phyloP scores from a whole-genome alignment of 2,888 invertebrate genomes.

The Caenorhabditis becei region DNA sequence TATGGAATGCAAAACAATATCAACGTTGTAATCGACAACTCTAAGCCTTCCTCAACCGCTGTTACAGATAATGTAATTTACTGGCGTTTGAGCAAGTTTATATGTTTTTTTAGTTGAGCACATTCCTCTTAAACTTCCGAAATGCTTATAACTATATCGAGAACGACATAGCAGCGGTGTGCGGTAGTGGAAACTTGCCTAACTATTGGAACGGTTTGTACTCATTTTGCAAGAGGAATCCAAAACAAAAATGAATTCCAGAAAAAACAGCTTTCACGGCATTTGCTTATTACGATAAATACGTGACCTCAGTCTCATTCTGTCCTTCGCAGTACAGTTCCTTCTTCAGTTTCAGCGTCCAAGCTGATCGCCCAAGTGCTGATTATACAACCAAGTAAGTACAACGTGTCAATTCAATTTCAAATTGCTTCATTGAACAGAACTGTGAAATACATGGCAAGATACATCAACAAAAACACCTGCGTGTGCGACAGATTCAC shows the following conservation, averaged over 20 bases:
- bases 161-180: slow-evolving; percentile 18
- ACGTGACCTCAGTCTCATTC: not conserved
- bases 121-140: slow-evolving; percentile 14
- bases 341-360: not conserved
- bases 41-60: not conserved
- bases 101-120: slow-evolving; percentile 20
- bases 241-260: too few species aligned
- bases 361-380: not conserved
- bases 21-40: slow-evolving; percentile 32
- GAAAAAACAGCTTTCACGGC: slow-evolving; percentile 32
- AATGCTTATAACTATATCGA: slow-evolving; percentile 37
- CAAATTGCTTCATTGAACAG: not conserved
- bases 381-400: slow-evolving; percentile 20
- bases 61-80: slow-evolving; percentile 4
- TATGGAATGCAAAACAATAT: slow-evolving; percentile 42
- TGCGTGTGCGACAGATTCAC: slow-evolving; percentile 31
- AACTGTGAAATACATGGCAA: slow-evolving; percentile 1
- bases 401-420: not conserved
- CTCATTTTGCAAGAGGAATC: too few species aligned
- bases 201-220: slow-evolving; percentile 30
- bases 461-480: slow-evolving; percentile 21
- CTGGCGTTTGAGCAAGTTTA: not conserved
- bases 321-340: slow-evolving; percentile 47
- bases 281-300: slow-evolving; percentile 15
- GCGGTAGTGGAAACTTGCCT: slow-evolving; percentile 6